Conservation (phyloP, 2,888 invertebrate genomes). For the Acholoe squamosa region DNA sequence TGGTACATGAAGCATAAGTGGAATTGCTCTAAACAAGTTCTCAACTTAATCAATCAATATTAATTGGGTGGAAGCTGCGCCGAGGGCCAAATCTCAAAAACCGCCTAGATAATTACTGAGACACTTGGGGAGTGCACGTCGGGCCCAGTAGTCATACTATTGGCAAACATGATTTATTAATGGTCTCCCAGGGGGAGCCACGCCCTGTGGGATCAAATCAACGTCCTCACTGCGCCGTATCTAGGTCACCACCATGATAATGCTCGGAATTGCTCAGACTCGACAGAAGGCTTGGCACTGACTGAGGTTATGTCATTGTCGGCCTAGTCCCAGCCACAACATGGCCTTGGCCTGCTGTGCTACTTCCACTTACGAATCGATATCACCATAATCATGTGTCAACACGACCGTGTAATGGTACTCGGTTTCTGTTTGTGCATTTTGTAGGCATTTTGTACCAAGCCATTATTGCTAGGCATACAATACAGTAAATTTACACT, state of each 20-base stretch:
- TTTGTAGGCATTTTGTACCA: too few species aligned
- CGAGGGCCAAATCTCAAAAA: background rate
- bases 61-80: background rate
- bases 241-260: background rate
- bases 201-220: background rate
- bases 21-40: background rate
- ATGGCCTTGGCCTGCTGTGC: background rate
- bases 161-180: background rate
- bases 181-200: background rate
- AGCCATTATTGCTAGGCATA: too few species aligned
- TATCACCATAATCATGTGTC: background rate
- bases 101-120: background rate
- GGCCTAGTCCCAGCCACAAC: background rate
- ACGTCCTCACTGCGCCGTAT: background rate
- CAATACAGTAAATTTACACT: too few species aligned
- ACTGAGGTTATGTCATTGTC: background rate
- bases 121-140: background rate
- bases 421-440: too few species aligned
- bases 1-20: background rate
- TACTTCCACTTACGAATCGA: background rate
- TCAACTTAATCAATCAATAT: background rate
- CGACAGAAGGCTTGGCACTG: background rate
- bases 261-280: constrained; percentile 18
- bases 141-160: background rate
- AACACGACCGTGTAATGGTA: too few species aligned